phyloP scores from a whole-genome alignment of 2,888 invertebrate genomes.

The Leptinotarsa peninsularis region DNA sequence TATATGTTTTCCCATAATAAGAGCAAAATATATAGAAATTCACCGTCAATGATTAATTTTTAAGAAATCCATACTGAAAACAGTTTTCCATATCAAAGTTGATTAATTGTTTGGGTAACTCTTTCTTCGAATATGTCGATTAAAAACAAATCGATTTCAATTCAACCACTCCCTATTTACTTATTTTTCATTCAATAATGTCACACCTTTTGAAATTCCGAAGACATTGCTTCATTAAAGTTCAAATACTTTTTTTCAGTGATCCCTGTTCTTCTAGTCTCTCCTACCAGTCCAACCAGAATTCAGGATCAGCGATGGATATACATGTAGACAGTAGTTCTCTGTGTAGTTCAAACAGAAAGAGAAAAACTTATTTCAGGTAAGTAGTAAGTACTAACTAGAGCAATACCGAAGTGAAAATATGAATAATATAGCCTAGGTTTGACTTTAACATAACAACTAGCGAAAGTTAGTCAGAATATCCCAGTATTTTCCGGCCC shows the following conservation, averaged over 20 bases:
- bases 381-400: constrained; percentile 60
- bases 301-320: constrained; percentile 56
- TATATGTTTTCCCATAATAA: too few species aligned
- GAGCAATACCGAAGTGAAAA: not conserved
- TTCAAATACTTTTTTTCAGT: constrained; percentile 53
- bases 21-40: too few species aligned
- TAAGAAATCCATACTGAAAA: too few species aligned
- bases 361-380: constrained; percentile 68
- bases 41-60: too few species aligned
- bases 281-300: constrained; percentile 52
- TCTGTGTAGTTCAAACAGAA: constrained; percentile 58
- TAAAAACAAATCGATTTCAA: not conserved
- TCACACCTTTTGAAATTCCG: constrained; percentile 17
- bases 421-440: not conserved
- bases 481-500: too few species aligned
- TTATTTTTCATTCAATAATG: not conserved
- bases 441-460: too few species aligned
- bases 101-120: not conserved
- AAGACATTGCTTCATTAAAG: constrained; percentile 9
- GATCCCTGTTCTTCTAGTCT: constrained; percentile 59
- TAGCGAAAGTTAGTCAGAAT: too few species aligned
- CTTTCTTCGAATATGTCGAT: not conserved
- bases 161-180: not conserved
- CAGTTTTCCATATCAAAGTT: not conserved
- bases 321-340: constrained; percentile 60